Conservation (phyloP, 2,888 invertebrate species). For the Acleris cristana region DNA sequence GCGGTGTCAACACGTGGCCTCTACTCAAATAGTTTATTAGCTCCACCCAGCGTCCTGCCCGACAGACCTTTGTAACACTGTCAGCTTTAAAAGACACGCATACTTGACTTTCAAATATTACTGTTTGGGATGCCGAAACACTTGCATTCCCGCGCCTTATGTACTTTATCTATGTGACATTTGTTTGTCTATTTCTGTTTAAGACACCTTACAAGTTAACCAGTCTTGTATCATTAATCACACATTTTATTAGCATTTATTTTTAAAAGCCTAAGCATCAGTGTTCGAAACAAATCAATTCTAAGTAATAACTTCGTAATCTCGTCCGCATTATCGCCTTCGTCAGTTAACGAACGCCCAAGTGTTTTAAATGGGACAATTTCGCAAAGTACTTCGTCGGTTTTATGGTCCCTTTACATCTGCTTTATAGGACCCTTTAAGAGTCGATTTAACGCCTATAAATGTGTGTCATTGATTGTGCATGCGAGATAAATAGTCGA, state of each 20-base stretch:
- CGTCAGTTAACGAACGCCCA: slow-evolving; percentile 32
- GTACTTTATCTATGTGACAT: slow-evolving; percentile 34
- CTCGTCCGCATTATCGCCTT: slow-evolving; percentile 22
- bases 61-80: slow-evolving; percentile 76
- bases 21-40: slow-evolving; percentile 83
- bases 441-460: slow-evolving; percentile 72
- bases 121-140: slow-evolving; percentile 66
- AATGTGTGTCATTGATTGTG: slow-evolving; percentile 62
- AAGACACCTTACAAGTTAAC: slow-evolving; percentile 25
- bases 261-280: slow-evolving; percentile 6
- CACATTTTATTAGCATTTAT: slow-evolving; percentile 30
- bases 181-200: slow-evolving; percentile 29
- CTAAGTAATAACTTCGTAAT: slow-evolving; percentile 2
- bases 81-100: slow-evolving; percentile 76
- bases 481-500: slow-evolving; percentile 59
- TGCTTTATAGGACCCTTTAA: slow-evolving; percentile 66
- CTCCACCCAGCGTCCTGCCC: slow-evolving; percentile 81
- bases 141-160: slow-evolving; percentile 39
- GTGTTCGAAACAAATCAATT: not conserved
- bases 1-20: slow-evolving; percentile 81
- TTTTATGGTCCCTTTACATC: slow-evolving; percentile 68
- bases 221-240: slow-evolving; percentile 31
- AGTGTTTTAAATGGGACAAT: slow-evolving; percentile 52
- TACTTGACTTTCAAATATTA: slow-evolving; percentile 76
- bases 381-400: slow-evolving; percentile 63